Base-by-base conservation (phyloP, 2,113 vertebrate species). In the Solea senegalensis region DNA sequence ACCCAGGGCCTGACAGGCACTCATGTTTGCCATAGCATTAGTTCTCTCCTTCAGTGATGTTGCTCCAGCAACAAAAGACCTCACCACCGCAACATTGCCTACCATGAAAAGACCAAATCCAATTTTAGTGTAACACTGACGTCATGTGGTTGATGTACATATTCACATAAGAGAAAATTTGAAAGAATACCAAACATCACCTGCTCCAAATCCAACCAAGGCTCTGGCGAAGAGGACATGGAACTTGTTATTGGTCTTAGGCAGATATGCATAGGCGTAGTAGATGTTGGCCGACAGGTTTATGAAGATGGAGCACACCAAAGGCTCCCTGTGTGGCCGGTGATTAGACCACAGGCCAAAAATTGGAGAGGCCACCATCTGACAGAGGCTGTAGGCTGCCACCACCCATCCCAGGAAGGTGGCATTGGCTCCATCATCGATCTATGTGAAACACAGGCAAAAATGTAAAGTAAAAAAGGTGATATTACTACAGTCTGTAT, bases 351-450 rank as follows among this genome's bases (percentile, higher is more conserved):
- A 99, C 14, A 94, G 73, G 40, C 98, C 98, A 34, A 99, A 98
- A 0, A 98, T 43, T 13, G 97, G 97, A 1, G 97, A 99, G 4
- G 97, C 96, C 51, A 95, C 78, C 98, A 99, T 98, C 65, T 99
- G 98, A 14, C 97, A 96, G 51, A 99, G 90, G 77, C 98, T 99
- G 71, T 95, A 99, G 0, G 96, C 95, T 49, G 98, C 97, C 83
- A 99, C 96, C 40, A 99, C 94, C 98, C 97, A 99, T 56, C 98
- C 98, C 89, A 99, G 88, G 87, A 99, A 99, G 84, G 94, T 95
- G 0, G 95, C 90, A 65, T 95, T 90, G 0, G 95, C 92, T 6
- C 91, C 95, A 0, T 69, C 82, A 81, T 99, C 98, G 40, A 97
- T 88, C 97, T 99, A 14, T 34, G 61, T 45, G 9, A 1, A 26